Base-by-base conservation (phyloP, 2,113 vertebrate genomes). In the Nothocercus julius region DNA sequence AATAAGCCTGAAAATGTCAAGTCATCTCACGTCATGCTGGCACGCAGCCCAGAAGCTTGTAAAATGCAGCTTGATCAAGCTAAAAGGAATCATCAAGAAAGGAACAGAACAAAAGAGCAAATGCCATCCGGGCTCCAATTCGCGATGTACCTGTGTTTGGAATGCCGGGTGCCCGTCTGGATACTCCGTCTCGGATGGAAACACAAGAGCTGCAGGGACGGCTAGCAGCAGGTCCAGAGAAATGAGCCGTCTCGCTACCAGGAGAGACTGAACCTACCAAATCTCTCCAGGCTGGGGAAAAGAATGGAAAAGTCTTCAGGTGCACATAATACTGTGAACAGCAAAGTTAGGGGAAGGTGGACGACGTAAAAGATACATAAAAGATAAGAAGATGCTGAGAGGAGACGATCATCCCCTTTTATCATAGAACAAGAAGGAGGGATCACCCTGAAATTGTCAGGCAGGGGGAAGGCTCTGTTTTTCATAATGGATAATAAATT, bases 21-120 rank as follows among this genome's bases (percentile, higher is more conserved):
- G 64, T 95, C 89, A 96, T 91, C 89, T 93, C 76, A 24, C 68
- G 59, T 95, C 83, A 66, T 1, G 18, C 89, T 96, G 95, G 92
- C 94, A 92, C 2, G 0, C 51, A 89, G 90, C 94, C 95, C 85
- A 96, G 89, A 68, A 87, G 34, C 63, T 90, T 89, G 74, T 86
- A 54, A 88, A 95, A 87, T 56, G 77, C 94, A 96, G 44, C 91
- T 72, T 95, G 82, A 87, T 90, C 85, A 76, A 27, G 86, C 67
- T 77, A 85, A 85, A 76, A 88, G 56, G 70, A 90, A 64, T 64
- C 69, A 80, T 78, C 1, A 0, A 72, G 45, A 82, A 76, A 84
- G n/a, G 62, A 88, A 38, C 1, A 2, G 49, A 88, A 73, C 49
- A 67, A 49, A 80, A 74, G 75, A 73, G 87, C 82, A 84, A 90